A percentile compares a stretch with the other conserved stretches of the same genome.
Conservation (phyloP, 2,797 vertebrate genomes). For the Otolemur crassicaudatus region DNA sequence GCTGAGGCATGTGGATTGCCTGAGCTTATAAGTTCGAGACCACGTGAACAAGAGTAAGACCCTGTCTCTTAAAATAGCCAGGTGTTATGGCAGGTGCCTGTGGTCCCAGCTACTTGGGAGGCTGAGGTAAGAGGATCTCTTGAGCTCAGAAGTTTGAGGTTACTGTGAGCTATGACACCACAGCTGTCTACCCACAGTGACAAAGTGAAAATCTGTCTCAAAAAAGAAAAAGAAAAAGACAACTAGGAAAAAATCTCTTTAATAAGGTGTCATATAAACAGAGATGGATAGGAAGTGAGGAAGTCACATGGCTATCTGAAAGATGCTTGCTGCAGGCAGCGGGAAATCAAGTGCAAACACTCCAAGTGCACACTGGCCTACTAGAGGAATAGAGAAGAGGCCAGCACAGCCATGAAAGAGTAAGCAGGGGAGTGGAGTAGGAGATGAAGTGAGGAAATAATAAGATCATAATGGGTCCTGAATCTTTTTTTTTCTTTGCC, state of each 20-base stretch:
- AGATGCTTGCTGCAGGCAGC: neutral
- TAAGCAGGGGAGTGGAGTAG: fast-evolving
- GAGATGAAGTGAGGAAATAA: neutral
- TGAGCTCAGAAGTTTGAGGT: no score
- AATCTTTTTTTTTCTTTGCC: neutral
- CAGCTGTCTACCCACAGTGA: no score
- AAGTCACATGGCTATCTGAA: neutral
- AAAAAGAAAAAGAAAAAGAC: no score
- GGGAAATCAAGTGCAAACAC: neutral
- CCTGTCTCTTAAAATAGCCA: no score
- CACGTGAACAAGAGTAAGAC: no score
- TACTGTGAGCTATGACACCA: no score
- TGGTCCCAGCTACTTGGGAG: no score
- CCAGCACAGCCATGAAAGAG: neutral
- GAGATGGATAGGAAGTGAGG: neutral
- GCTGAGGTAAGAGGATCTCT: no score
- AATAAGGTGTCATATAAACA: neutral
- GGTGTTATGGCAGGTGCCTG: no score
- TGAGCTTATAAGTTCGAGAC: no score
- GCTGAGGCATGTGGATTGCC: no score
- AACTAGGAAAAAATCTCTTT: neutral
- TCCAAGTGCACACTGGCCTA: neutral
- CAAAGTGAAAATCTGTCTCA: no score
- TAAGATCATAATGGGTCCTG: neutral
- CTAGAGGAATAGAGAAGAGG: neutral